Evolutionary conservation across 2,888 invertebrate genomes (phyloP).

Genomic region (Frankliniella fusca): DNA sequence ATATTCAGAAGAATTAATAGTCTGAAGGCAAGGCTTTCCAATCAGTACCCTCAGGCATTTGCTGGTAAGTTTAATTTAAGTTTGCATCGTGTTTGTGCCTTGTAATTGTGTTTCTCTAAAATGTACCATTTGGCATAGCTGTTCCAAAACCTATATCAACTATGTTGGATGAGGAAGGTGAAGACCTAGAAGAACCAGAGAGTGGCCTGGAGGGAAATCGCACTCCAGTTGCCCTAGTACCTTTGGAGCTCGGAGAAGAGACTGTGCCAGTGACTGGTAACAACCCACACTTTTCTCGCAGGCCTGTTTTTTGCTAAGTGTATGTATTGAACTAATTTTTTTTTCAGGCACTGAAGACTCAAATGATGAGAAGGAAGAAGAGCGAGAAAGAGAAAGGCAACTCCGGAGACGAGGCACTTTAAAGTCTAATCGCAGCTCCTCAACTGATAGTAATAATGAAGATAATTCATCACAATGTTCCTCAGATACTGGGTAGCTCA

Average conservation of each 20-base stretch:
- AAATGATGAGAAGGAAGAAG: not conserved
- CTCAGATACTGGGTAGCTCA: not conserved
- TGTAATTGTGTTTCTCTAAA: not conserved
- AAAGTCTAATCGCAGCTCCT: not conserved
- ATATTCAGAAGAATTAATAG: slow-evolving; percentile 87
- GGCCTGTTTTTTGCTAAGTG: no score
- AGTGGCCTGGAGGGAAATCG: not conserved
- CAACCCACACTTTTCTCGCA: no score
- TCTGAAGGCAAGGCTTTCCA: slow-evolving; percentile 68
- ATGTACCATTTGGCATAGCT: not conserved
- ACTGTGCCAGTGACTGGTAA: not conserved
- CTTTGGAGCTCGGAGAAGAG: not conserved
- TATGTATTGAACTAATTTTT: no score
- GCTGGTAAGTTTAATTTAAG: slow-evolving; percentile 48
- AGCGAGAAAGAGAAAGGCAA: slow-evolving; percentile 1
- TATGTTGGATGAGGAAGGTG: not conserved
- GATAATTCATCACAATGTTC: slow-evolving; percentile 13
- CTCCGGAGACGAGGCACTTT: not conserved
- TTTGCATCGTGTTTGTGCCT: no score
- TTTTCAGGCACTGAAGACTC: not conserved
- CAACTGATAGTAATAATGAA: not conserved
- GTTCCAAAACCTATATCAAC: not conserved
- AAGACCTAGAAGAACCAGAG: not conserved
- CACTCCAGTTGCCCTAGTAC: not conserved
- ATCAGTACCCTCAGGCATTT: slow-evolving; percentile 49